Percentiles rank a stretch among this genome's conserved stretches.
Conservation (phyloP, 2,113 vertebrate species). For the Esox niger region DNA sequence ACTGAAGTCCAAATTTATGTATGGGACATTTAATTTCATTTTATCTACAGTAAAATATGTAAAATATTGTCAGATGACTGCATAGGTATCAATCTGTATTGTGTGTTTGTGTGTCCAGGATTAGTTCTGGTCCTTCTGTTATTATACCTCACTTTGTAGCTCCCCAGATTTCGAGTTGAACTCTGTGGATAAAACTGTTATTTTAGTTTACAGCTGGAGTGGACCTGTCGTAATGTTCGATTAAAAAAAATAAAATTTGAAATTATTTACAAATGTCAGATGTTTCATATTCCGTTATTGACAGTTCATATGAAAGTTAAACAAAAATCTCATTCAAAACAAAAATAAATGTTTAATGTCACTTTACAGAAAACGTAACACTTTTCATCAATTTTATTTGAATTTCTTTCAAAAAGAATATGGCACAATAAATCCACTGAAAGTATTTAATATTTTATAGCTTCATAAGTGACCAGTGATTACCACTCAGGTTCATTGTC, state of each 20-base stretch:
- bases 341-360: too few species aligned
- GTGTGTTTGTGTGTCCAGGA: slow-evolving; percentile 7
- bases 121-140: slow-evolving; percentile 39
- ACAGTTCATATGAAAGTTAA: too few species aligned
- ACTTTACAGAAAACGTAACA: slow-evolving; percentile 25
- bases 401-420: slow-evolving; percentile 66
- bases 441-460: slow-evolving; percentile 61
- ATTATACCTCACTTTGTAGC: slow-evolving; percentile 49
- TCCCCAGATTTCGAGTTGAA: slow-evolving; percentile 34
- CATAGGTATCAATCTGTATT: slow-evolving; percentile 28
- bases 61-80: slow-evolving; percentile 19
- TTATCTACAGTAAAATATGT: slow-evolving; percentile 1
- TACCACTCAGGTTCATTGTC: slow-evolving; percentile 55
- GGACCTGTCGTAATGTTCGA: slow-evolving; percentile 34
- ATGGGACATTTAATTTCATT: not conserved
- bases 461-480: slow-evolving; percentile 47
- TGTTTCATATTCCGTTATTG: not conserved
- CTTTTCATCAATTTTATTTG: slow-evolving; percentile 67
- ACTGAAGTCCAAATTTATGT: too few species aligned
- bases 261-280: slow-evolving; percentile 7
- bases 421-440: slow-evolving; percentile 68
- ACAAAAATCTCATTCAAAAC: not conserved
- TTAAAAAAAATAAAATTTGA: slow-evolving; percentile 41
- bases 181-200: slow-evolving; percentile 1
- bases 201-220: slow-evolving; percentile 34